Percentiles rank a stretch among this genome's conserved stretches.
Evolutionary conservation across 2,113 vertebrate genomes (phyloP).

Genomic region (Carassius gibelio): DNA sequence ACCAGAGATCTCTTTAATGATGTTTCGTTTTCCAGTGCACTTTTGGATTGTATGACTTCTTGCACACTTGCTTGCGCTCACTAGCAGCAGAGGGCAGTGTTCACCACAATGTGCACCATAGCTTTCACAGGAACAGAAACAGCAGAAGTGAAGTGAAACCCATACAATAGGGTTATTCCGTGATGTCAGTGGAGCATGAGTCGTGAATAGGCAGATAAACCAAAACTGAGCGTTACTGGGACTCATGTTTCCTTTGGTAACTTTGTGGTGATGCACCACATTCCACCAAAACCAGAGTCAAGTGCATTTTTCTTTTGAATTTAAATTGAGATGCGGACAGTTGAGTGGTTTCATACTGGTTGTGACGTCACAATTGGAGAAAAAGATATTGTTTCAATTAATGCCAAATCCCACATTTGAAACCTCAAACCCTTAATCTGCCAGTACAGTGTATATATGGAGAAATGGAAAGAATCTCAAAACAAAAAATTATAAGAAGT

Average conservation of each 20-base stretch:
- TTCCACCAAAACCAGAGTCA: neutral
- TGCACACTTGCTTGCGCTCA: neutral
- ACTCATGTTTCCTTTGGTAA: neutral
- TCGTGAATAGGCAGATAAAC: neutral
- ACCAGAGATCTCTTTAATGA: neutral
- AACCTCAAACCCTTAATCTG: no score
- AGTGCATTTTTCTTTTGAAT: neutral
- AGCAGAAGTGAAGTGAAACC: neutral
- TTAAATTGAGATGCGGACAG: neutral
- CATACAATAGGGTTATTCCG: neutral
- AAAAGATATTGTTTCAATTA: no score
- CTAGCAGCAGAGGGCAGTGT: conserved; percentile 55
- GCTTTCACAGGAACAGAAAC: neutral
- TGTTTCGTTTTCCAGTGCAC: neutral
- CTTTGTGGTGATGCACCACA: neutral
- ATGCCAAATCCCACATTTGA: no score
- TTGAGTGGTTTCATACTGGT: neutral
- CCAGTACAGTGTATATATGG: no score
- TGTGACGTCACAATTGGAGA: neutral
- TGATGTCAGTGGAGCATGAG: neutral
- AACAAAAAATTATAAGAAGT: no score
- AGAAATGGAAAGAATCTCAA: no score
- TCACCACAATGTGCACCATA: neutral
- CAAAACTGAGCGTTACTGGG: no score
- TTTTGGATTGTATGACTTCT: neutral